Evolutionary conservation across 2,797 vertebrate species (phyloP).

Genomic region (Threskiornis aethiopicus): DNA sequence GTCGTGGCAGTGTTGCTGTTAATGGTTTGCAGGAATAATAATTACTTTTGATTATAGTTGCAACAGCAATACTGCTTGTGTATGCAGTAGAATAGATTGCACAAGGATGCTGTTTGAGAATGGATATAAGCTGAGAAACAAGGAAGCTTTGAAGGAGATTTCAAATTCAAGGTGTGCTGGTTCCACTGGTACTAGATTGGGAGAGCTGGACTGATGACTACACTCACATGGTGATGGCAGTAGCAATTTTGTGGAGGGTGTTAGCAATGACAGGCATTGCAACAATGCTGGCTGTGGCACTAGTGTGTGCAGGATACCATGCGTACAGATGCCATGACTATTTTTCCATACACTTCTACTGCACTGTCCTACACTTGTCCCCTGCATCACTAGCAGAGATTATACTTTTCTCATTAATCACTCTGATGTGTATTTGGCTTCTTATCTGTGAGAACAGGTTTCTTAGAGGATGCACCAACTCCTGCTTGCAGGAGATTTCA

Average conservation of each 20-base stretch:
- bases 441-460: slow-evolving; percentile 49
- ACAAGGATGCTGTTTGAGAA: not conserved
- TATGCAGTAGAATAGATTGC: not conserved
- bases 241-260: not conserved
- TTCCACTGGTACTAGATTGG: not conserved
- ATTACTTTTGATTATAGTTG: not conserved
- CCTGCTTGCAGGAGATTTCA: slow-evolving; percentile 25
- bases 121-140: not conserved
- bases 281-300: not conserved
- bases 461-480: not conserved
- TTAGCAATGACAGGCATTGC: not conserved
- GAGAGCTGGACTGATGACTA: not conserved
- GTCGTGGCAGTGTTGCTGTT: not conserved
- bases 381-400: not conserved
- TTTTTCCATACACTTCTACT: not conserved
- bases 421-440: not conserved
- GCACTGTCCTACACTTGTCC: slow-evolving; percentile 20
- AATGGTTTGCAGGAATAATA: not conserved
- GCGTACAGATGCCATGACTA: not conserved
- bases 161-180: not conserved
- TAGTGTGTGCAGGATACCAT: accelerated
- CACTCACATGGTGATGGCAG: no score
- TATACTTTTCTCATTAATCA: slow-evolving; percentile 37
- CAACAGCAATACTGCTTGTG: not conserved
- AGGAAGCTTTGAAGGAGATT: not conserved